Conservation (phyloP, 2,113 vertebrate species). For the Eurypyga helias region DNA sequence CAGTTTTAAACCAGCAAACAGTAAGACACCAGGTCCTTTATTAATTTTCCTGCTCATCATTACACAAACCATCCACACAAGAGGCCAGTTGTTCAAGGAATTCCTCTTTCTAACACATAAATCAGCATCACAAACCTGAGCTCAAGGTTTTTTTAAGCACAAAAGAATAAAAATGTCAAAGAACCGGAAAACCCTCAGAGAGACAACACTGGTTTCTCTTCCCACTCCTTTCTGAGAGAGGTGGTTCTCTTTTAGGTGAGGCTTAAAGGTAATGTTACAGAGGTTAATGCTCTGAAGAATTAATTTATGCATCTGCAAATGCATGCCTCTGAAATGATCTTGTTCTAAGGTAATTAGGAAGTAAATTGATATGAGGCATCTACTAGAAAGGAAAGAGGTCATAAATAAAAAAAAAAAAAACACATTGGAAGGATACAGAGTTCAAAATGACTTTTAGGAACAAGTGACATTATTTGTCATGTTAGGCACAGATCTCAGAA, state of each 20-base stretch:
- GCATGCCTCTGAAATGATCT: not conserved
- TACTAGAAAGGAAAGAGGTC: not conserved
- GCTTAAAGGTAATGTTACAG: not conserved
- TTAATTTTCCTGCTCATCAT: not conserved
- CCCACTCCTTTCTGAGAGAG: not conserved
- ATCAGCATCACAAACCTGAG: not conserved
- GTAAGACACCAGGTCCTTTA: not conserved
- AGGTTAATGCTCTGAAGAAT: not conserved
- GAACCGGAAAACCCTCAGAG: not conserved
- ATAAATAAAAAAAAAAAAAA: slow-evolving; percentile 18
- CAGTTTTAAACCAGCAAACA: not conserved
- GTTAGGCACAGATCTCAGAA: not conserved
- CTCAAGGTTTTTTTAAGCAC: not conserved
- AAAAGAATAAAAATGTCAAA: not conserved
- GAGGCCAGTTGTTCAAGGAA: not conserved
- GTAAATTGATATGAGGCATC: not conserved
- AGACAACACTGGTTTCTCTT: not conserved
- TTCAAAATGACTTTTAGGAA: slow-evolving; percentile 46
- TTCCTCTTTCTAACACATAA: not conserved
- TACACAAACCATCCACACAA: not conserved
- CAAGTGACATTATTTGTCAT: not conserved
- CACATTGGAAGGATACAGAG: not conserved
- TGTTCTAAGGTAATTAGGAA: slow-evolving; percentile 28
- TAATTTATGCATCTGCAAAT: not conserved
- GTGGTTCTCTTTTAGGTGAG: not conserved